Evolutionary conservation across 2,113 vertebrate species (phyloP).

Genomic region (Cololabis saira): DNA sequence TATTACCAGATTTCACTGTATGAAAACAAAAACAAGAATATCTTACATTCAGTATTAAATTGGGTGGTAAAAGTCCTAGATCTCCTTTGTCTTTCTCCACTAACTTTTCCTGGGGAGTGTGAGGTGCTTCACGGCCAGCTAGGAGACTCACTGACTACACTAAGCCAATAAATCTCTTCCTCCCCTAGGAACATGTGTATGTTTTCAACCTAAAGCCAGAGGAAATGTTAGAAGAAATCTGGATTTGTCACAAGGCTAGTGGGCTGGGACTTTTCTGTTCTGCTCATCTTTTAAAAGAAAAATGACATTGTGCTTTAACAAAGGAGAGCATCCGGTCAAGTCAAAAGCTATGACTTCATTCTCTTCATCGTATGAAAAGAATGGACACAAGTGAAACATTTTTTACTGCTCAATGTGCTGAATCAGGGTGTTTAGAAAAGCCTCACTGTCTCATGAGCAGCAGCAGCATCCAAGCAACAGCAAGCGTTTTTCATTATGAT

Average conservation of each 20-base stretch:
- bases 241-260: slow-evolving; percentile 2
- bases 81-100: slow-evolving; percentile 18
- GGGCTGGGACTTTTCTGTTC: not conserved
- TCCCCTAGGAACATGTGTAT: slow-evolving; percentile 6
- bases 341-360: not conserved
- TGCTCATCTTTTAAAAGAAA: slow-evolving; percentile 16
- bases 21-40: slow-evolving; percentile 26
- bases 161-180: slow-evolving; percentile 15
- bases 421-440: too few relatives aligned
- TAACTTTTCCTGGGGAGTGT: slow-evolving; percentile 32
- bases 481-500: slow-evolving; percentile 4
- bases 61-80: not conserved
- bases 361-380: slow-evolving; percentile 8
- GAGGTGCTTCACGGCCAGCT: slow-evolving; percentile 22
- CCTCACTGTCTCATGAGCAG: not conserved
- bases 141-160: slow-evolving; percentile 18
- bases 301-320: not conserved
- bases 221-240: not conserved
- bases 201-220: not conserved
- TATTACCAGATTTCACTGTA: slow-evolving; percentile 15
- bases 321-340: not conserved
- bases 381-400: not conserved
- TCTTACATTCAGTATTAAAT: slow-evolving; percentile 18
- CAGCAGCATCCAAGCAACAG: not conserved
- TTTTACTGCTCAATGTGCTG: slow-evolving; percentile 3